Evolutionary conservation across 1,140 invertebrate genomes (phyloP), one percentile per base, ranked within the genome.

Genomic region (Eubasilissa regina): DNA sequence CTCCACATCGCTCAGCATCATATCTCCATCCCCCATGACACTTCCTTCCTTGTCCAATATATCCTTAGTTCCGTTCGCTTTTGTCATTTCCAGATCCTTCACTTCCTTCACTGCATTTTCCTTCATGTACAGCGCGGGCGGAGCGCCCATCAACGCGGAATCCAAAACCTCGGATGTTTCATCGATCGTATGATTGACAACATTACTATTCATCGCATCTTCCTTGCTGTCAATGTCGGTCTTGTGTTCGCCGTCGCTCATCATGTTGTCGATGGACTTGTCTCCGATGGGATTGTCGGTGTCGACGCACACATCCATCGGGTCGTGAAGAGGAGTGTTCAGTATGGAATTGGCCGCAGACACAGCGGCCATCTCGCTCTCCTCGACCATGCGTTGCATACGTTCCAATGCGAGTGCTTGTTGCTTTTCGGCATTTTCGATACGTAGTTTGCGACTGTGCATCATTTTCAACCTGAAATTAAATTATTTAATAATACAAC

Each of bases 371-470:
- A 83, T 77, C 4, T 84, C 77, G 70, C 84, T 86, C 64, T 89
- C 87, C 64, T 89, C 89, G 0, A 88, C 88, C 11, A 89, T 83
- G 7, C 86, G 81, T 82, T 89, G 89, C 89, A 89, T 89, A 0
- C 89, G 76, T 75, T 89, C 89, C 56, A 89, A 64, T 0, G 89
- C 89, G 9, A 89, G 80, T 3, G 90, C 89, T 64, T 91, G 90
- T 72, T 92, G 91, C 81, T 91, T 92, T 84, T 93, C 94, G 8
- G 93, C 90, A 1, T 93, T 93, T 85, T 95, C 94, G 79, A 93
- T 90, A 73, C 94, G 89, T 0, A 93, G 86, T 87, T 96, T 96
- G 75, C 94, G 91, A 83, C 92, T 92, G 83, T 95, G 94, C 64
- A 97, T 85, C 60, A 94, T 92, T 81, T 93, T 90, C 4, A 95